Base-by-base conservation (phyloP, 2,888 invertebrate species). In the Cheilosia scutellata region DNA sequence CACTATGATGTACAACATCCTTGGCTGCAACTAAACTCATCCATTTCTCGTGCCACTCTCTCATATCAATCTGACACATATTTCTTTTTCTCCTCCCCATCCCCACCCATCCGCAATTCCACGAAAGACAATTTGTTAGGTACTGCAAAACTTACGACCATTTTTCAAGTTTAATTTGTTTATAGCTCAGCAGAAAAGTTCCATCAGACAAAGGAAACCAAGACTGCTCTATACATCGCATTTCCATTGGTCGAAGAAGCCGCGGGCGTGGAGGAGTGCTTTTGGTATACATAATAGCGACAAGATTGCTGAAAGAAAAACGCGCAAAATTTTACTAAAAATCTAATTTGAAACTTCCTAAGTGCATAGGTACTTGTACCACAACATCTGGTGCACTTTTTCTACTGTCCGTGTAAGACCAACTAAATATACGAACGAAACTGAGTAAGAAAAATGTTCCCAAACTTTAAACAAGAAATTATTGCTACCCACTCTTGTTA, bases 141-240 rank as follows among this genome's bases (percentile, higher is more conserved):
- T n/a, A 80, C 68, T 62, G 49, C 66, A 60, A 27, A 76, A 86
- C 80, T 86, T 80, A 55, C 49, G 71, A 76, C 80, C 75, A 86
- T 86, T 86, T 86, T 60, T 80, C 84, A 86, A 80, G 60, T 86
- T 80, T 80, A 84, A 80, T 84, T 80, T 84, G 80, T 75, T 84
- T 84, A 80, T 63, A 72, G 72, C 70, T 80, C 57, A 55, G 40
- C 53, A 20, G 65, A 66, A 72, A 78, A 82, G 51, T 71, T 74
- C 37, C 49, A 16, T 42, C 55, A 68, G 57, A 74, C 72, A 78
- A 78, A 74, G 47, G 57, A 68, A 65, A 60, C 63, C 63, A 40
- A 63, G 37, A 63, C 40, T 51, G 40, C 47, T 71, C 47, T 71
- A 11, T 37, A 47, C 33, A 16, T 33, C 42, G 20, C 37, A 25